Base-by-base conservation (phyloP, 2,113 vertebrate species). In the Psephotus haematonotus region DNA sequence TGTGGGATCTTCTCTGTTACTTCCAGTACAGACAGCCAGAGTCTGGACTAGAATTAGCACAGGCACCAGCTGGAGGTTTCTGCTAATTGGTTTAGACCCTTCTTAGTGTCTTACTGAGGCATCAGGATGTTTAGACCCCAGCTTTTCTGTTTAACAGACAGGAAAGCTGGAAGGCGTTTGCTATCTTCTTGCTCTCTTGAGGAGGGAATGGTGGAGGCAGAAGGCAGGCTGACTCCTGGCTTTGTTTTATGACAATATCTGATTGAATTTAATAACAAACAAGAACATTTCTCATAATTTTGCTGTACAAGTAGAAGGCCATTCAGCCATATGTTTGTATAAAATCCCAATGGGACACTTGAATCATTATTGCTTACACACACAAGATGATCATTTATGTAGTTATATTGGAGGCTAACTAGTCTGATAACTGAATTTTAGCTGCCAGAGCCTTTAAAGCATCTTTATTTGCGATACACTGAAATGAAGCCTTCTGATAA, bases 11-110 rank as follows among this genome's bases (percentile, higher is more conserved):
- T 94, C 63, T 90, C 25, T 47, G 13, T 70, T 88, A 47, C 59
- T 86, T 59, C 46, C 46, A 88, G 47, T 64, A 85, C 23, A 93
- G 78, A 80, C 72, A 88, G 49, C 2, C 59, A 60, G 17, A 89
- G 33, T 80, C 75, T 93, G 80, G 80, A 39, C 69, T 67, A 84
- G 91, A 86, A 91, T 96, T 92, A 92, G 60, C 46, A 78, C 90
- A 94, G 27, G 3, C 72, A 91, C 47, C 91, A 91, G 67, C 72
- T 95, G 88, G 86, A 95, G 23, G 20, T 64, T 90, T 68, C 69
- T 78, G 39, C 47, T 97, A 90, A 91, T 88, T 90, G 87, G 75
- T 96, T 96, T 87, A 96, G 81, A 55, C 5, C 2, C 13, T 18
- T 86, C 41, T 90, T 86, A 83, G 22, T 47, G 43, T 86, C 72